These are phyloP conservation scores for Aleadryas rufinucha DNA, from an alignment of 2,113 vertebrate genomes.

Conservation along the genomic window DNA sequence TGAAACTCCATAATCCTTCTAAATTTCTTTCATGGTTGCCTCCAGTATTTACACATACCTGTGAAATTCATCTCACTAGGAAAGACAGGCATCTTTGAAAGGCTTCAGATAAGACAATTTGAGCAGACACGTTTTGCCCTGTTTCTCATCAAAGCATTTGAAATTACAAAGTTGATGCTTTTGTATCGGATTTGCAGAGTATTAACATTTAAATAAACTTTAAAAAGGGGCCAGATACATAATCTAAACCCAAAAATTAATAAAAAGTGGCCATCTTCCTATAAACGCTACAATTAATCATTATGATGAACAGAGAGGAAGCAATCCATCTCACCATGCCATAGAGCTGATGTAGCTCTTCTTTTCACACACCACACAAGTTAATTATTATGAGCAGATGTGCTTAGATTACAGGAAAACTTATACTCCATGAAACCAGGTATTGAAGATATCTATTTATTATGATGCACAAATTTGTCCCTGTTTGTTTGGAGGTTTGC, in stretches of 20 bases:
- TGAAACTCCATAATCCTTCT: constrained; percentile 52
- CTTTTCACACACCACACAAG: constrained; percentile 58
- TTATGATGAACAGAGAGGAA: constrained; percentile 68
- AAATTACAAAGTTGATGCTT: constrained; percentile 30
- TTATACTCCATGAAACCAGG: constrained; percentile 56
- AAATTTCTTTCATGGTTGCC: constrained; percentile 16
- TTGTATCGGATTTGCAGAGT: not conserved
- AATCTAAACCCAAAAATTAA: constrained; percentile 41
- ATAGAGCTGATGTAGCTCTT: constrained; percentile 66
- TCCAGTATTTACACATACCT: constrained; percentile 44
- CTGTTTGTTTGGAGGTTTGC: not conserved
- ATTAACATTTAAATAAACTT: constrained; percentile 59
- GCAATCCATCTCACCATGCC: constrained; percentile 34
- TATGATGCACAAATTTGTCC: not conserved
- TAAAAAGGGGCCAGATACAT: not conserved
- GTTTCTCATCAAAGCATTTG: constrained; percentile 31
- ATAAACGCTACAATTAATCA: constrained; percentile 70
- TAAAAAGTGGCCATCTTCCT: constrained; percentile 62
- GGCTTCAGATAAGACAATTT: constrained; percentile 18
- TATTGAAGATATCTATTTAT: constrained; percentile 39
- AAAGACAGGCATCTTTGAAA: constrained; percentile 7
- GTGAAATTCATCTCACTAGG: constrained; percentile 48
- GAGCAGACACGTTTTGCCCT: not conserved
- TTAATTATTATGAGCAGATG: constrained; percentile 76
- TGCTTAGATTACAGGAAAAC: constrained; percentile 70